Conservation (phyloP, 2,888 invertebrate genomes). For the Drosophila kuntzei region DNA sequence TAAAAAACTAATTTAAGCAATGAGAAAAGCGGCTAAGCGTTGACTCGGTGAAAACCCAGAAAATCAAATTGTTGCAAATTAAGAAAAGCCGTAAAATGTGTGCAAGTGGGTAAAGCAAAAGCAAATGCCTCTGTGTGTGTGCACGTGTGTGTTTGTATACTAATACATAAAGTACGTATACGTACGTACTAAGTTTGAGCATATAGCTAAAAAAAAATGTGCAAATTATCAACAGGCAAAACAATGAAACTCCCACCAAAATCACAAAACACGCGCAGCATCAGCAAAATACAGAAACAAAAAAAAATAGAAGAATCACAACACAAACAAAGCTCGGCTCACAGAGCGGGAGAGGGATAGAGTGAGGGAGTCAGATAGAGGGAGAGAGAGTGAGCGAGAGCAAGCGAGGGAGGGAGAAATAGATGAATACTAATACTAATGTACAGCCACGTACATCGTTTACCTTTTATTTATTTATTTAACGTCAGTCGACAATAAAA, state of each 20-base stretch:
- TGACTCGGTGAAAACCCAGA: constrained; percentile 45
- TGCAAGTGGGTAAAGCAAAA: constrained; percentile 45
- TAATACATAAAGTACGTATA: constrained; percentile 2
- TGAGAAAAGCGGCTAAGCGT: constrained; percentile 35
- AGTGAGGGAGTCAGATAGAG: background rate
- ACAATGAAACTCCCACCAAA: constrained; percentile 62
- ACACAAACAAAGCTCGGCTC: constrained; percentile 30
- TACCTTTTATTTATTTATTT: constrained; percentile 34
- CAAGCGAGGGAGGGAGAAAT: constrained; percentile 13
- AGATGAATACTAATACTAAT: constrained; percentile 31
- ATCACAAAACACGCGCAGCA: constrained; percentile 46
- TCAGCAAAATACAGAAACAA: constrained; percentile 35
- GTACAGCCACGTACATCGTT: constrained; percentile 49
- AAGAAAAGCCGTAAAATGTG: constrained; percentile 45
- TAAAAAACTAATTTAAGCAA: constrained; percentile 22
- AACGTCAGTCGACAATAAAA: background rate
- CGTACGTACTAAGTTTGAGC: constrained; percentile 4
- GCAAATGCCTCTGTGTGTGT: constrained; percentile 15
- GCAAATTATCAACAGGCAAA: constrained; percentile 46
- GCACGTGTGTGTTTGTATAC: constrained; percentile 16
- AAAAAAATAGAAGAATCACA: constrained; percentile 9
- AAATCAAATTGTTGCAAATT: constrained; percentile 54
- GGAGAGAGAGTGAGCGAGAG: constrained; percentile 2
- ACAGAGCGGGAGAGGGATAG: constrained; percentile 4
- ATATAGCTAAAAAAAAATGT: constrained; percentile 35